A percentile compares a stretch with the other conserved stretches of the same genome.
These are phyloP conservation scores for Rhizoglyphus robini DNA, from an alignment of 1,140 invertebrate species.

Conservation along the genomic window DNA sequence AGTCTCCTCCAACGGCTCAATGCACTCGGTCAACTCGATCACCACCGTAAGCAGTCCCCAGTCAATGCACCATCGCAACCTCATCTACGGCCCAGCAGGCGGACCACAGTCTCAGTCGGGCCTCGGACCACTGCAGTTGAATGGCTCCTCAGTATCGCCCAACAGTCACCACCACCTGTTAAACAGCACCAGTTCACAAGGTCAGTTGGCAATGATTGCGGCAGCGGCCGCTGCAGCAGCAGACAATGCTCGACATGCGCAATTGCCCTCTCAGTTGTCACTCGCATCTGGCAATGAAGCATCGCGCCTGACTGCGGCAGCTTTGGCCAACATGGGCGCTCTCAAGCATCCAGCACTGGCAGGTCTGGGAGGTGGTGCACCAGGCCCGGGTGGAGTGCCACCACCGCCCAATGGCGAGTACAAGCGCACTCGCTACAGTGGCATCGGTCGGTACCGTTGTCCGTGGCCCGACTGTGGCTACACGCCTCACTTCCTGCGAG, in stretches of 20 bases:
- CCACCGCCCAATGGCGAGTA: neutral
- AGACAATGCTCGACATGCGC: neutral
- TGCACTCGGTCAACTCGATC: no score
- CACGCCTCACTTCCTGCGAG: slow-evolving; percentile 17
- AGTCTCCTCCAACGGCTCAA: neutral
- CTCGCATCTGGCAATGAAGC: neutral
- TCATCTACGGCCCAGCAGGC: neutral
- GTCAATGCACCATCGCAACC: no score
- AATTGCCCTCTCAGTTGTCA: neutral
- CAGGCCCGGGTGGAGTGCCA: neutral
- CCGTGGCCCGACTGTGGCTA: slow-evolving; percentile 18
- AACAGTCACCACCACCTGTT: no score
- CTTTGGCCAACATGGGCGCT: neutral
- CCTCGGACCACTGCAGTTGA: neutral
- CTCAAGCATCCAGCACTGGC: neutral
- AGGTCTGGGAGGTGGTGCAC: neutral
- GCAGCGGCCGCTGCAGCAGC: neutral
- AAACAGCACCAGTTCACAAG: neutral
- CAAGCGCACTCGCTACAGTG: slow-evolving; percentile 13
- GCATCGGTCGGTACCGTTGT: slow-evolving; percentile 18
- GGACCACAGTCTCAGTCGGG: neutral
- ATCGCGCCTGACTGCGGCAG: neutral
- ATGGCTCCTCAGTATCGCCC: no score
- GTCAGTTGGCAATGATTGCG: neutral
- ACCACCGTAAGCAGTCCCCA: neutral